Conservation (phyloP, 2,113 vertebrate species). For the Pachyramphus minor region DNA sequence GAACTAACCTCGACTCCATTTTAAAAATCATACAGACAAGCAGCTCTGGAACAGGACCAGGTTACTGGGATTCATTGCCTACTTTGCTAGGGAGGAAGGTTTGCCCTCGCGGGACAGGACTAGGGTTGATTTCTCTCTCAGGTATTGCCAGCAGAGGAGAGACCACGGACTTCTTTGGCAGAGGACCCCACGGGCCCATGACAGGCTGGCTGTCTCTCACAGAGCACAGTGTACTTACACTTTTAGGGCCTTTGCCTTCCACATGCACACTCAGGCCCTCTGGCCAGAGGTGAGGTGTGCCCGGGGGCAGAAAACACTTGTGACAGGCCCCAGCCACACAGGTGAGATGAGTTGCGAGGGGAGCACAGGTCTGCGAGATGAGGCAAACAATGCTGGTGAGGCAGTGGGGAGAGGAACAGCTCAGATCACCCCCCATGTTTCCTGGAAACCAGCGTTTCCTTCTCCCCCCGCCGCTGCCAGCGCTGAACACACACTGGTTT, state of each 20-base stretch:
- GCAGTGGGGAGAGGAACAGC: not conserved
- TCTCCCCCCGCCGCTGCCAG: not conserved
- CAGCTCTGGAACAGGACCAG: constrained; percentile 26
- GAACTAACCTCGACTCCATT: constrained; percentile 62
- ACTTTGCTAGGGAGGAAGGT: constrained; percentile 20
- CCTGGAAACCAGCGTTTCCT: not conserved
- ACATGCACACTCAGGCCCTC: rapidly evolving
- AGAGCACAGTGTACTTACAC: not conserved
- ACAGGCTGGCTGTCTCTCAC: not conserved
- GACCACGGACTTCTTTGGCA: constrained; percentile 66
- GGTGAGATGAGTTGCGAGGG: not conserved
- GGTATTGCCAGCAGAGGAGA: constrained; percentile 36
- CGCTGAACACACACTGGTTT: not conserved
- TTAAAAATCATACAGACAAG: constrained; percentile 76
- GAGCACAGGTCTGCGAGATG: not conserved
- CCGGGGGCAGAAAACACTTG: not conserved
- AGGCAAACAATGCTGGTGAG: not conserved
- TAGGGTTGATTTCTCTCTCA: not conserved
- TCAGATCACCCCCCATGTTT: not conserved
- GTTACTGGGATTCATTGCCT: constrained; percentile 27
- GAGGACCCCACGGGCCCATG: not conserved
- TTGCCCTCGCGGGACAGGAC: not conserved
- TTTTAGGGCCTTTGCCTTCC: not conserved
- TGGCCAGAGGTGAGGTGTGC: not conserved
- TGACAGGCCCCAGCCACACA: not conserved